phyloP scores from a whole-genome alignment of 2,888 invertebrate species.

The Gortyna flavago region DNA sequence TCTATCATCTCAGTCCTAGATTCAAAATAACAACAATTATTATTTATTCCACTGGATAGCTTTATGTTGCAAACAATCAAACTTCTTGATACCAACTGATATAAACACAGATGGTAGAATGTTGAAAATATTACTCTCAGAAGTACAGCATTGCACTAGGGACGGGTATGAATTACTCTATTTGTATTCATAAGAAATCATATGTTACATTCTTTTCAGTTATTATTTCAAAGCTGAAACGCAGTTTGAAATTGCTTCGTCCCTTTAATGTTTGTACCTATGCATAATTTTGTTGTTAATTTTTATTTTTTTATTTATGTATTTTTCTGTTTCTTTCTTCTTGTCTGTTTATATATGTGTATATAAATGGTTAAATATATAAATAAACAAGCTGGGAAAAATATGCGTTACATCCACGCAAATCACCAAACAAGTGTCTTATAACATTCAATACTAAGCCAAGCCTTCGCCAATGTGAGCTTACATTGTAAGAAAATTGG shows the following conservation, averaged over 20 bases:
- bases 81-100: constrained; percentile 24
- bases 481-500: constrained; percentile 15
- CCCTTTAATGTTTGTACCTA: constrained; percentile 3
- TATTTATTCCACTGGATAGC: not conserved
- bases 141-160: constrained; percentile 45
- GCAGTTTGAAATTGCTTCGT: constrained; percentile 38
- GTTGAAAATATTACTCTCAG: constrained; percentile 40
- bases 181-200: constrained; percentile 60
- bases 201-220: constrained; percentile 49
- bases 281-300: not conserved
- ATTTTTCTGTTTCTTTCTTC: too few species aligned
- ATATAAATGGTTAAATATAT: not conserved
- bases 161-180: constrained; percentile 49
- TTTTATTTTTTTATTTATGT: not conserved
- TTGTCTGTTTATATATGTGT: not conserved
- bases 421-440: not conserved
- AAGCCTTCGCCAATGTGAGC: not conserved
- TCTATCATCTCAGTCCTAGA: not conserved
- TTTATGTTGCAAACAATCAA: constrained; percentile 27
- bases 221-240: constrained; percentile 44
- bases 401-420: not conserved
- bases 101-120: constrained; percentile 22
- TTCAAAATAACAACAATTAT: not conserved
- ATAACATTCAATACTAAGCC: too few species aligned
- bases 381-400: not conserved